Evolutionary conservation across 2,797 vertebrate species (phyloP), one percentile per base, ranked within the genome.

Genomic region (Perodicticus potto): DNA sequence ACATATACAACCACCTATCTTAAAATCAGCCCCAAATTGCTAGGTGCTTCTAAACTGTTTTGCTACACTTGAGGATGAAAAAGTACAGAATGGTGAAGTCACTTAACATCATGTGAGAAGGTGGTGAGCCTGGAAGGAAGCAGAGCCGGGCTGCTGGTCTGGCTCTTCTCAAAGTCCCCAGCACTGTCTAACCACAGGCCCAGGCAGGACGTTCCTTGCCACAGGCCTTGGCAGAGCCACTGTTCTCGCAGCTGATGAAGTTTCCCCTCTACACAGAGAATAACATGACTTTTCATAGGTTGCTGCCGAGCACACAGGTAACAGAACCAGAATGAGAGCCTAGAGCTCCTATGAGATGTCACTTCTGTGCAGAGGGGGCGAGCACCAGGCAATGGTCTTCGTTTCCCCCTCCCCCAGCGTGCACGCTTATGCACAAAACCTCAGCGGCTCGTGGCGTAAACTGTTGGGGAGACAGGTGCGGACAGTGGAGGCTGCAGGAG

Each of bases 401-500:
- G 13, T 7, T 32, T 45, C 55, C 74, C 49, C 13, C 2, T 13
- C 49, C 40, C 40, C 40, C 40, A 53, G 3, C 3, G 14, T 53
- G 2, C 49, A 53, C 49, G 3, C 49, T 14, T 13, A 53, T 4
- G 13, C 4, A 0, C 0, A 23, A 5, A 37, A 19, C 57, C 43
- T 5, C 10, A 4, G 13, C 14, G 84, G 63, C 27, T 34, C 14
- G 23, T 1, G 3, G 17, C 0, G 8, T 49, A 34, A 8, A 0
- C 9, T 0, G 8, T 14, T 1, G 14, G 29, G 23, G 7, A n/a
- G 16, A 0, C 9, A 23, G 25, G 19, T 0, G 5, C 4, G 7
- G 5, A 17, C 0, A 0, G 43, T 0, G 0, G 7, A 5, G 0
- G 2, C 11, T 0, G 3, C 63, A 0, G 25, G 8, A 19, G 1